Evolutionary conservation across 2,888 invertebrate genomes (phyloP), one percentile per base, ranked within the genome.

Genomic region (Thera britannica): DNA sequence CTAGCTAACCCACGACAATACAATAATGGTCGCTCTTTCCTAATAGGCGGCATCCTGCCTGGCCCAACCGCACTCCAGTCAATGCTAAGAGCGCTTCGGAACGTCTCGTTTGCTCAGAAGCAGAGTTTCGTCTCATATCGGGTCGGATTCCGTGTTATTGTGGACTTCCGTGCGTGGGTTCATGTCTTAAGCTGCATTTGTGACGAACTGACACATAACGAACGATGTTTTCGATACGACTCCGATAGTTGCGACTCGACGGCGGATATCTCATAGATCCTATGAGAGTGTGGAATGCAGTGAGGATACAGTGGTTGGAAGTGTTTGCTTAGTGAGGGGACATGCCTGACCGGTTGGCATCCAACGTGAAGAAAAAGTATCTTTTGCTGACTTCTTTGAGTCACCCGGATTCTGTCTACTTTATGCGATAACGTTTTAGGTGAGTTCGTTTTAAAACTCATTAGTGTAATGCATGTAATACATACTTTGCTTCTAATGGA

Each of bases 351-450:
- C 86, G 89, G 72, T 84, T 90, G 88, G 89, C 88, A 41, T 23
- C 57, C 79, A 91, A 90, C 87, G 93, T 93, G 76, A 93, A 91
- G 88, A 93, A 93, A 93, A 93, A 93, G 90, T 87, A 89, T 75
- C 81, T 85, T 84, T 85, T 83, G 78, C 84, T 84, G 84, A 79
- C 82, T 83, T 79, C 76, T 77, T 80, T 82, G 82, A 84, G 83
- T 85, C 89, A 86, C 72, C 82, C 80, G 75, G 81, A 83, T 89
- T 92, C 82, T 83, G 83, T 84, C 85, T 83, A 81, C 81, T 90
- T 88, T 87, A 90, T 91, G 92, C 90, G 93, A 90, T 93, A 93
- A 92, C 87, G 80, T 89, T 93, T 92, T 93, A 93, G 93, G 93
- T 93, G 85, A 93, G 93, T 90, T 75, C 76, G 76, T 81, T 82